Base-by-base conservation (phyloP, 2,888 invertebrate species). In the Drosophila pseudotakahashii region DNA sequence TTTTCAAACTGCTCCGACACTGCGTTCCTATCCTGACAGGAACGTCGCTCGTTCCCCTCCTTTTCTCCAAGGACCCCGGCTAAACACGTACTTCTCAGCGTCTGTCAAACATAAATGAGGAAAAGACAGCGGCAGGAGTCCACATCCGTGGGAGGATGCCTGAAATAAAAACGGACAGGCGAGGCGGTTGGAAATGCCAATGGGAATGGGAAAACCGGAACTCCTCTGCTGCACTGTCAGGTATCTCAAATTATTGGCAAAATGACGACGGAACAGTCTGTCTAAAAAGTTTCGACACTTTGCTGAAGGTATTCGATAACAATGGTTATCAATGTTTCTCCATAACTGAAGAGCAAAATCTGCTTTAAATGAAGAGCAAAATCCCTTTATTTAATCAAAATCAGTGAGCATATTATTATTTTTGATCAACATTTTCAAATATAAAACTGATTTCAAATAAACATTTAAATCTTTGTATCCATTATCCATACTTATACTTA, bases 1-100 rank as follows among this genome's bases (percentile, higher is more conserved):
- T 61, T 61, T 54, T 36, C 44, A 37, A 70, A 54, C 32, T 1
- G 41, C 19, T 19, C 19, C 19, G 19, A 19, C 19, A 19, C 19
- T 2, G 19, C 19, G 19, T 19, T 19, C 2, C 19, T 64, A 39
- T 34, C 41, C n/a, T 52, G n/a, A 55, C 69, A 37, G 11, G 13
- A 37, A 13, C 9, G 39, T 19, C 34, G 34, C 1, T 11, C 34
- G 11, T 10, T 19, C 2, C 36, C 23, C 26, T 6, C 6, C 32
- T 9, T 52, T 14, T 23, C 60, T 50, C 36, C 45, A 6, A 42
- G 53, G 63, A 59, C 73, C 55, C 68, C 54, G 66, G 58, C 75
- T 70, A 78, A 81, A 75, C 83, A 79, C 79, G 84, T 81, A 70
- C 73, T 63, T 74, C 73, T 74, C 79, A 75, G 63, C 77, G 71